Evolutionary conservation across 2,113 vertebrate species (phyloP).

Genomic region (Uria aalge): DNA sequence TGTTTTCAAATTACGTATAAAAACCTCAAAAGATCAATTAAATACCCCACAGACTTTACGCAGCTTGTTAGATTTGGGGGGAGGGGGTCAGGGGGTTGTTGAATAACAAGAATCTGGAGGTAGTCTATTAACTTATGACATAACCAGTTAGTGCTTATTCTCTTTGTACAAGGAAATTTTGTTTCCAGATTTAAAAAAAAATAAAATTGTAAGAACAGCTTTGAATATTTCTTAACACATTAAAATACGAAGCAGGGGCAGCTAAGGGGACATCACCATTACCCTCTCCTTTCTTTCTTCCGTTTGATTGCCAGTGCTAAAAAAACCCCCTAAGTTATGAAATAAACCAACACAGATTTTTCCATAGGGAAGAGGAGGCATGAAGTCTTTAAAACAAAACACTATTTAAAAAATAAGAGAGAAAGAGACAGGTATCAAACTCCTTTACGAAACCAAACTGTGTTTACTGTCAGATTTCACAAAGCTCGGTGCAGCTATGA

Average conservation of each 20-base stretch:
- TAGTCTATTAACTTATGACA: background rate
- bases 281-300: background rate
- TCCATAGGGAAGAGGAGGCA: background rate
- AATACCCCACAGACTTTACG: background rate
- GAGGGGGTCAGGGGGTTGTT: background rate
- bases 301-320: background rate
- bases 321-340: background rate
- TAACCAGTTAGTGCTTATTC: background rate
- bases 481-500: background rate
- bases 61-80: background rate
- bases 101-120: background rate
- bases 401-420: background rate
- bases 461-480: background rate
- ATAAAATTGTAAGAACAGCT: background rate
- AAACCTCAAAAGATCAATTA: constrained; percentile 6
- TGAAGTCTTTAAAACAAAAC: background rate
- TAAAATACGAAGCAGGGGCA: background rate
- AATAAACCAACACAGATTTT: background rate
- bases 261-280: background rate
- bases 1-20: constrained; percentile 25
- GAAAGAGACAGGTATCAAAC: background rate
- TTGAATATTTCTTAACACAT: background rate
- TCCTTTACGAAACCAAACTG: background rate
- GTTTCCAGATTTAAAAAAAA: background rate
- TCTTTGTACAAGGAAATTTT: background rate